These are phyloP conservation scores for Hippoglossus stenolepis DNA, from an alignment of 2,113 vertebrate genomes.

Conservation along the genomic window DNA sequence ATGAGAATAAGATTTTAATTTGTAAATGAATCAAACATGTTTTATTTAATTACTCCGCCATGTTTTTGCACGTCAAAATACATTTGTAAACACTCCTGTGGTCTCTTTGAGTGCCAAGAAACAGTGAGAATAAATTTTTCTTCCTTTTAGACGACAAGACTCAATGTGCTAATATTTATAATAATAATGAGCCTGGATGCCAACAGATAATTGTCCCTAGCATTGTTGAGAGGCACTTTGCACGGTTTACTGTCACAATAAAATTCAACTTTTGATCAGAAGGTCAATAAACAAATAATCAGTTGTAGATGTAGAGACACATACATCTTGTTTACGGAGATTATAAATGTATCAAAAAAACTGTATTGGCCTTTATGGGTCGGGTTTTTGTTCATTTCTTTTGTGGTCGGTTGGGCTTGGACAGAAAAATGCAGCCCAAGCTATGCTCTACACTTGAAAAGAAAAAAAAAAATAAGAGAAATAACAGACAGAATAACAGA, in stretches of 20 bases:
- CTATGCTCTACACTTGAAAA: too few species aligned
- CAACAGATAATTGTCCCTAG: conserved; percentile 4
- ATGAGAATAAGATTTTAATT: conserved; percentile 15
- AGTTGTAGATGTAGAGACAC: conserved; percentile 3
- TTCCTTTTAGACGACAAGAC: conserved; percentile 37
- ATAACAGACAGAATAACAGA: too few species aligned
- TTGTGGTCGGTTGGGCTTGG: too few species aligned
- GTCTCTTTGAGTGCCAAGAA: conserved; percentile 36
- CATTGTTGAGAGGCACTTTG: conserved; percentile 20
- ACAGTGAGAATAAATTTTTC: conserved; percentile 13
- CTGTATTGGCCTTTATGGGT: too few species aligned
- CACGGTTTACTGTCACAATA: conserved; percentile 21
- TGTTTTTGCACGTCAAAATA: conserved; percentile 33
- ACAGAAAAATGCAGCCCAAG: too few species aligned
- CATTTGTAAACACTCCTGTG: conserved; percentile 47
- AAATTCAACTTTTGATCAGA: conserved; percentile 11
- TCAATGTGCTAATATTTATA: conserved; percentile 15
- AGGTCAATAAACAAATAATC: conserved; percentile 28
- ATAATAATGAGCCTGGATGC: conserved; percentile 28
- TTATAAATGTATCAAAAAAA: neutral
- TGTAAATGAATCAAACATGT: conserved; percentile 23
- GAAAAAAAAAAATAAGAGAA: too few species aligned
- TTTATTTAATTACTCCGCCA: conserved; percentile 35
- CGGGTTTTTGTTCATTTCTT: too few species aligned
- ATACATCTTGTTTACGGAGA: conserved; percentile 1